Conservation (phyloP, 2,113 vertebrate genomes). For the Mormyrus lacerda region DNA sequence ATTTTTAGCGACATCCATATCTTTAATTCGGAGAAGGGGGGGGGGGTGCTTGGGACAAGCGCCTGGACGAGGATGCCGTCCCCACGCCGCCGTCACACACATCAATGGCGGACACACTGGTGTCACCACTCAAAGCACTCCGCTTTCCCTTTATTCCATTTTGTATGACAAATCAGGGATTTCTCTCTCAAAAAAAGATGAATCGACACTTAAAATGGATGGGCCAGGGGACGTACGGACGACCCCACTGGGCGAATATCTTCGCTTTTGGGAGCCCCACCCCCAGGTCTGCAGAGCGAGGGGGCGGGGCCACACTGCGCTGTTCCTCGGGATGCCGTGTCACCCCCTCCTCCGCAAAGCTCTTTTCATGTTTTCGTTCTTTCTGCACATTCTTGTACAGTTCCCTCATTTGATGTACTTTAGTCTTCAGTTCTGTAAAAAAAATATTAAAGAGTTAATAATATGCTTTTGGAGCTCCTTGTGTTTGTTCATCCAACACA, state of each 20-base stretch:
- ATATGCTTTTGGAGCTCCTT: slow-evolving; percentile 4
- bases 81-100: background rate
- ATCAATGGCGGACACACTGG: background rate
- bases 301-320: slow-evolving; percentile 47
- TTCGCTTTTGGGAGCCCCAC: slow-evolving; percentile 47
- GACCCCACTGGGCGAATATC: slow-evolving; percentile 49
- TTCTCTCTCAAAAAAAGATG: slow-evolving; percentile 7
- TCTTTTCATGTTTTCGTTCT: slow-evolving; percentile 28
- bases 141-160: background rate
- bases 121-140: background rate
- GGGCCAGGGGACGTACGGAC: slow-evolving; percentile 43
- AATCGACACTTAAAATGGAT: background rate
- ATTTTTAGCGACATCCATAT: slow-evolving; percentile 8
- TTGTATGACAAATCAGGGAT: slow-evolving; percentile 29
- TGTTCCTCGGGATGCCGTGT: slow-evolving; percentile 50
- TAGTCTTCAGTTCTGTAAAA: slow-evolving; percentile 62
- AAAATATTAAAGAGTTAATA: slow-evolving; percentile 49
- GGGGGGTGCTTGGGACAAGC: background rate
- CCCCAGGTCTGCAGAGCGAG: slow-evolving; percentile 48
- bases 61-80: background rate
- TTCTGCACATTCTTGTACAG: slow-evolving; percentile 58
- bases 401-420: slow-evolving; percentile 58
- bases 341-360: slow-evolving; percentile 43
- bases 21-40: background rate
- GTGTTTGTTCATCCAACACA: background rate